phyloP scores from a whole-genome alignment of 2,113 vertebrate species.

The Galeopterus variegatus region DNA sequence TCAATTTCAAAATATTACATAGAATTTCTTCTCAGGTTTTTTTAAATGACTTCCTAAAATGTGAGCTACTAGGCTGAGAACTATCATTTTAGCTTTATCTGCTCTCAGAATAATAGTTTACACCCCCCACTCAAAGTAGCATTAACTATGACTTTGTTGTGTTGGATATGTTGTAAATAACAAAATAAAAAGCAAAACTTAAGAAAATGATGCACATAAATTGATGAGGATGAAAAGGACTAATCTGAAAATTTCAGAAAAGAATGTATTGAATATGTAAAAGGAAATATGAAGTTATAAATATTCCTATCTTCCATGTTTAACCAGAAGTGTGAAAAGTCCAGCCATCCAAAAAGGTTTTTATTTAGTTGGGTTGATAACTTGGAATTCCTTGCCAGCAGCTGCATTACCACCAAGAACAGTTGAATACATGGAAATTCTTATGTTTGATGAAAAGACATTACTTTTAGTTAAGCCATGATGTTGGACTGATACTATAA shows the following conservation, averaged over 20 bases:
- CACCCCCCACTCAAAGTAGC: slow-evolving; percentile 82
- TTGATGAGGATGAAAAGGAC: slow-evolving; percentile 81
- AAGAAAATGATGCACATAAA: slow-evolving; percentile 85
- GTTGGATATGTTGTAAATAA: slow-evolving; percentile 86
- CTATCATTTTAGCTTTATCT: slow-evolving; percentile 85
- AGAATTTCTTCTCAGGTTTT: slow-evolving; percentile 61
- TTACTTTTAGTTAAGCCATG: slow-evolving; percentile 55
- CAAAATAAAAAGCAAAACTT: slow-evolving; percentile 84
- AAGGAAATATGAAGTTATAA: slow-evolving; percentile 66
- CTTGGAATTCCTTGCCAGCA: slow-evolving; percentile 67
- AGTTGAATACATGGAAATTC: slow-evolving; percentile 16
- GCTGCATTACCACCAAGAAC: slow-evolving; percentile 19
- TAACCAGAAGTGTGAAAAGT: slow-evolving; percentile 75
- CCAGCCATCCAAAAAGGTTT: slow-evolving; percentile 57
- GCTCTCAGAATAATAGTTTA: slow-evolving; percentile 78
- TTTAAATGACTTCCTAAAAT: slow-evolving; percentile 57
- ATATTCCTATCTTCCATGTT: slow-evolving; percentile 46
- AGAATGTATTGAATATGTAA: slow-evolving; percentile 74
- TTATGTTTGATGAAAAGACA: slow-evolving; percentile 44
- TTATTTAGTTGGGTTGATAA: slow-evolving; percentile 61
- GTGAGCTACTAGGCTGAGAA: slow-evolving; percentile 74
- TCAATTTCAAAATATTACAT: background rate
- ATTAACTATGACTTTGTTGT: slow-evolving; percentile 87
- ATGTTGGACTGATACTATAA: background rate
- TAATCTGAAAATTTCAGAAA: slow-evolving; percentile 80